A percentile compares a stretch with the other conserved stretches of the same genome.
phyloP scores from a whole-genome alignment of 1,140 invertebrate species.

The Subanguina moxae region DNA sequence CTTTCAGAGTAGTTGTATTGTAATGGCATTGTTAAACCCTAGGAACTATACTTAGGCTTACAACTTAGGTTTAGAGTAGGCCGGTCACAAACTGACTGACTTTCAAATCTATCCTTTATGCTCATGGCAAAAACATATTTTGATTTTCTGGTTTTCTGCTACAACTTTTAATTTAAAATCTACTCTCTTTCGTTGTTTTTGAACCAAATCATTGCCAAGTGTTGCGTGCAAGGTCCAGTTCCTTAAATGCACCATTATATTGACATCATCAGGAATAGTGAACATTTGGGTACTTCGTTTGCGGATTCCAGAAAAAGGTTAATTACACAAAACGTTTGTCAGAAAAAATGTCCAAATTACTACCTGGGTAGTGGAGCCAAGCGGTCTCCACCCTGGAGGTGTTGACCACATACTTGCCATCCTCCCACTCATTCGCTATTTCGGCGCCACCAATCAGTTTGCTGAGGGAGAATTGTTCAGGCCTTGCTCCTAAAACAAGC shows the following conservation, averaged over 20 bases:
- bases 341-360: conserved; percentile 7
- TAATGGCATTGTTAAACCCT: too few relatives aligned
- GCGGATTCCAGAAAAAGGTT: not conserved
- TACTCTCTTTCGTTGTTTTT: not conserved
- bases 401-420: conserved; percentile 45
- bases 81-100: too few relatives aligned
- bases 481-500: not conserved
- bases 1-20: too few relatives aligned
- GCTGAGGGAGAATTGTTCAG: conserved; percentile 12
- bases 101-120: not conserved
- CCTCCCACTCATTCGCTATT: conserved; percentile 43
- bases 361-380: conserved; percentile 44
- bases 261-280: conserved; percentile 35
- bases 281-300: conserved; percentile 31
- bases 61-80: not conserved
- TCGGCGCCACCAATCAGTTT: conserved; percentile 16
- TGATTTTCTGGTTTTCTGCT: conserved; percentile 5
- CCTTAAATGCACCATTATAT: conserved; percentile 46
- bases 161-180: not conserved
- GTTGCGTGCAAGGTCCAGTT: conserved; percentile 36
- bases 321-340: not conserved
- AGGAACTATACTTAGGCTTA: too few relatives aligned
- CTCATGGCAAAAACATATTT: not conserved
- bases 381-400: conserved; percentile 36
- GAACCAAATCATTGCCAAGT: not conserved